phyloP scores from a whole-genome alignment of 1,140 invertebrate species.

The Thaumetopoea pityocampa region DNA sequence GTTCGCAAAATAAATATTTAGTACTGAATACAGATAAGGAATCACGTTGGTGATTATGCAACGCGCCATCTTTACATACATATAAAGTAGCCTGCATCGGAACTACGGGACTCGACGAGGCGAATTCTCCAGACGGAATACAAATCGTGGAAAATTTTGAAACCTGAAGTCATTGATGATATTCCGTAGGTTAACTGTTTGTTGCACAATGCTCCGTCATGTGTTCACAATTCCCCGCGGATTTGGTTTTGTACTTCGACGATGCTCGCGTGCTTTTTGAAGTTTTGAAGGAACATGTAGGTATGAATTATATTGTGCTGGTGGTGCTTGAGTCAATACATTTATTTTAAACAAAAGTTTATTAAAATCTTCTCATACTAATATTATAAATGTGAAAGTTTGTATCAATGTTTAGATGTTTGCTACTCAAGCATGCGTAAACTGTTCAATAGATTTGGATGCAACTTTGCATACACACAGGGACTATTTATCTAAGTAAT shows the following conservation, averaged over 20 bases:
- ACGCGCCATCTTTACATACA: conserved; percentile 65
- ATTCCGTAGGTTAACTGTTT: conserved; percentile 6
- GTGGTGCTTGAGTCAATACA: too few relatives aligned
- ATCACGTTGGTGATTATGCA: conserved; percentile 71
- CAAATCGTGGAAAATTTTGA: conserved; percentile 69
- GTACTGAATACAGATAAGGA: conserved; percentile 62
- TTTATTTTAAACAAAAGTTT: too few relatives aligned
- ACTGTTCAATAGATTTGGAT: too few relatives aligned
- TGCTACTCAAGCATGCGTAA: too few relatives aligned
- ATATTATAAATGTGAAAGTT: too few relatives aligned
- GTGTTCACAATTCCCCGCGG: background rate
- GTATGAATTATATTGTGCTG: too few relatives aligned
- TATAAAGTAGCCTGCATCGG: conserved; percentile 69
- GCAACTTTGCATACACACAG: too few relatives aligned
- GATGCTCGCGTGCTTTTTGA: too few relatives aligned
- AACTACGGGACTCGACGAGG: conserved; percentile 57
- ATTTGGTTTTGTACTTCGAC: conserved; percentile 1
- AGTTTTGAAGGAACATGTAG: too few relatives aligned
- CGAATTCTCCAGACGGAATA: conserved; percentile 70
- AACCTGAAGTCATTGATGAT: conserved; percentile 53
- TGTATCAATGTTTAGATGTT: too few relatives aligned
- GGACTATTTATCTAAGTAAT: too few relatives aligned
- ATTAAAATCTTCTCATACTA: too few relatives aligned
- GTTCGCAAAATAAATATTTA: conserved; percentile 67
- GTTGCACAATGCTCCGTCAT: background rate